Percentiles rank a stretch among this genome's conserved stretches.
Evolutionary conservation across 2,797 vertebrate genomes (phyloP).

Genomic region (Cossypha niveicapilla): DNA sequence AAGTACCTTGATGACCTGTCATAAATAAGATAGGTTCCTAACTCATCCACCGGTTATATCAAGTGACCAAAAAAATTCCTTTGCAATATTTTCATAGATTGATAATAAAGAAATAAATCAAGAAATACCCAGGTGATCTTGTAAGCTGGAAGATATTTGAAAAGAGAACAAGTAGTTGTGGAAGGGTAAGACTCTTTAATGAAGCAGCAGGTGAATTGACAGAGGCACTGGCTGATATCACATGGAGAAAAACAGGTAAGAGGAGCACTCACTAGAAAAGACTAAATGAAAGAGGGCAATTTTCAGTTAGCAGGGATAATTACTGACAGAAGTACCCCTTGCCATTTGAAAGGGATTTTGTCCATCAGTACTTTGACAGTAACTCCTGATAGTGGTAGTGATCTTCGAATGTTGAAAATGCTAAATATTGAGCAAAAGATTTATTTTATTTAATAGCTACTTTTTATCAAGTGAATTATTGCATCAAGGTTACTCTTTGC

Average conservation of each 20-base stretch:
- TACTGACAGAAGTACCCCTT: background rate
- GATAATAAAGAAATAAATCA: background rate
- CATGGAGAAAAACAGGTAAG: background rate
- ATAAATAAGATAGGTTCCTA: background rate
- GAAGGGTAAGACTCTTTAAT: background rate
- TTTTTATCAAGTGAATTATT: background rate
- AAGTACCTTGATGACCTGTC: background rate
- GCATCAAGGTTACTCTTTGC: background rate
- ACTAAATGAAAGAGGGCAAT: background rate
- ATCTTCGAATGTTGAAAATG: background rate
- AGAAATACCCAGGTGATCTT: background rate
- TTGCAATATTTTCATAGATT: background rate
- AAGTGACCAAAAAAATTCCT: background rate
- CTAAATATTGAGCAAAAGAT: background rate
- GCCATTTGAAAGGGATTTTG: slow-evolving; percentile 14
- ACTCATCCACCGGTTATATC: background rate
- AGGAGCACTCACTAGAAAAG: background rate
- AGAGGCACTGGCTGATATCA: background rate
- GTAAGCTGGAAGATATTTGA: background rate
- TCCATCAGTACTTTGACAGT: slow-evolving; percentile 29
- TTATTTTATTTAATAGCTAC: background rate
- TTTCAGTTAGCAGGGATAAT: slow-evolving; percentile 10
- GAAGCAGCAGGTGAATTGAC: background rate
- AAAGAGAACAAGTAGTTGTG: background rate
- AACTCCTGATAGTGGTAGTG: background rate